Percentiles rank a stretch among this genome's conserved stretches.
phyloP scores from a whole-genome alignment of 2,888 invertebrate species.

The Lymantria dispar region DNA sequence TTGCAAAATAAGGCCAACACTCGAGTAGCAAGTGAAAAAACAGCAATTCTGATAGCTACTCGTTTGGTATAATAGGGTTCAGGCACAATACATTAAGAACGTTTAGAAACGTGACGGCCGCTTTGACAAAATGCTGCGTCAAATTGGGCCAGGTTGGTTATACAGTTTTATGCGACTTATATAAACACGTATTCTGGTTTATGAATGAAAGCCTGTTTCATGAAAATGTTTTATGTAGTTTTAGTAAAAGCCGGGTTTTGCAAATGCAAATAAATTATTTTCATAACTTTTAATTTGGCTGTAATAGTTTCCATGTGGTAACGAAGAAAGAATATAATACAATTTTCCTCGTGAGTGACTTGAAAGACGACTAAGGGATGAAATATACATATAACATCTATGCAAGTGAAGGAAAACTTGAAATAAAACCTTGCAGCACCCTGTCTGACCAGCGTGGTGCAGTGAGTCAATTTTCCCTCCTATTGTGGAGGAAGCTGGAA shows the following conservation, averaged over 20 bases:
- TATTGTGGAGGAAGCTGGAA: too few relatives aligned
- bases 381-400: too few relatives aligned
- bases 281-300: too few relatives aligned
- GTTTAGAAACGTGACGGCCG: slow-evolving; percentile 11
- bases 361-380: too few relatives aligned
- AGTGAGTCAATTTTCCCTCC: too few relatives aligned
- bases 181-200: slow-evolving; percentile 1
- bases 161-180: slow-evolving; percentile 4
- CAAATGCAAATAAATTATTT: too few relatives aligned
- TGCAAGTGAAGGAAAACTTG: too few relatives aligned
- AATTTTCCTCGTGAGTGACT: too few relatives aligned
- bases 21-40: slow-evolving; percentile 7
- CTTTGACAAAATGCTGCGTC: slow-evolving; percentile 16
- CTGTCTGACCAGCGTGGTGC: too few relatives aligned
- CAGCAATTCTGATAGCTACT: slow-evolving; percentile 4
- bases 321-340: too few relatives aligned
- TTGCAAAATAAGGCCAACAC: slow-evolving; percentile 4
- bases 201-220: not conserved
- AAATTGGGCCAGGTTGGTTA: slow-evolving; percentile 7
- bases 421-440: too few relatives aligned
- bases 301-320: too few relatives aligned
- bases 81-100: slow-evolving; percentile 17
- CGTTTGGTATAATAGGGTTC: slow-evolving; percentile 15
- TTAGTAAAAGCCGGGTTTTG: not conserved
- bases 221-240: not conserved